Percentiles rank a stretch among this genome's conserved stretches.
Evolutionary conservation across 2,797 vertebrate genomes (phyloP).

Genomic region (Mormyrus proboscirostris): DNA sequence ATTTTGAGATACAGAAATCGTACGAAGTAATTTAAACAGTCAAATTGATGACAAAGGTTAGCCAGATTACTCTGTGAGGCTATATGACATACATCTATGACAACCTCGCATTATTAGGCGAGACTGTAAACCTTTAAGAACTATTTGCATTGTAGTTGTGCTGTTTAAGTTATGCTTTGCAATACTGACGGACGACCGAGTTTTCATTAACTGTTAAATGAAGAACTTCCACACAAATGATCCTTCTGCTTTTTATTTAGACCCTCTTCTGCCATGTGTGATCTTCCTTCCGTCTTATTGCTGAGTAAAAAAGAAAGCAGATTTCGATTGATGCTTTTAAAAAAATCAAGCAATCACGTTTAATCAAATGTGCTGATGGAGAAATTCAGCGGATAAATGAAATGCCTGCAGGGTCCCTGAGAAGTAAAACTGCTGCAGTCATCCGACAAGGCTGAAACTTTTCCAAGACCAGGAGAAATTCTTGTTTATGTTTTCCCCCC

Average conservation of each 20-base stretch:
- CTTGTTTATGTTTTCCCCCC: neutral
- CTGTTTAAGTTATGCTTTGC: neutral
- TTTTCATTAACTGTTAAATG: neutral
- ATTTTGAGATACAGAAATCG: neutral
- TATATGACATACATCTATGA: neutral
- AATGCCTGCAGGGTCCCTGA: neutral
- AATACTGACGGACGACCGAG: neutral
- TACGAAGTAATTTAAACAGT: neutral
- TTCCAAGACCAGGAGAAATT: neutral
- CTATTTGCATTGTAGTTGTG: neutral
- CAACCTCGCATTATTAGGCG: neutral
- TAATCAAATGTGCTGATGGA: neutral
- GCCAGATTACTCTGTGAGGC: neutral
- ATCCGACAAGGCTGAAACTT: neutral
- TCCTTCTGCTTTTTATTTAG: neutral
- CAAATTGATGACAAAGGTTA: neutral
- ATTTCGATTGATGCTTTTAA: neutral
- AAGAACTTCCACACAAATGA: neutral
- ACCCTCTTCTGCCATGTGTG: neutral
- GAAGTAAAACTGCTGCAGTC: neutral
- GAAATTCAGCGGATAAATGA: neutral
- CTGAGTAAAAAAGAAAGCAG: neutral
- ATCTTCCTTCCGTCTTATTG: neutral
- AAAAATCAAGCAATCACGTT: neutral
- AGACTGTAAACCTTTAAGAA: neutral